A percentile compares a stretch with the other conserved stretches of the same genome.
Conservation (phyloP, 2,888 invertebrate species). For the Athetis lepigone region DNA sequence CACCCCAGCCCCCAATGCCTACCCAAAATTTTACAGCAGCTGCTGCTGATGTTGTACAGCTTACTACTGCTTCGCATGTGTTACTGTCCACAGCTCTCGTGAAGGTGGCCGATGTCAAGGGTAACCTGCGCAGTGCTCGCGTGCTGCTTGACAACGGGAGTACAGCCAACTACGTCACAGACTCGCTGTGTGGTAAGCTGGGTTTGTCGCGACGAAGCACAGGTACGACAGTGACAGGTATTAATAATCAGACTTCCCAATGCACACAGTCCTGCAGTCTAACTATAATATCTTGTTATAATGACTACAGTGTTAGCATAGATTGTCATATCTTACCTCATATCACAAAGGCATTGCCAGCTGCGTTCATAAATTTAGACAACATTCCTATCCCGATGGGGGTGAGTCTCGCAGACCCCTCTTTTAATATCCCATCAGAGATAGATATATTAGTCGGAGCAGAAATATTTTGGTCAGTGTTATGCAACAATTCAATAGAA, state of each 20-base stretch:
- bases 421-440: slow-evolving; percentile 6
- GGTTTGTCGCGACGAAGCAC: no score
- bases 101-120: no score
- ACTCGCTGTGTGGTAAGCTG: no score
- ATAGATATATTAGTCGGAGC: slow-evolving; percentile 5
- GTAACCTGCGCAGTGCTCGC: no score
- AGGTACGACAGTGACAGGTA: neutral
- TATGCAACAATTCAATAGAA: neutral
- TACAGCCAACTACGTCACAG: no score
- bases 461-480: slow-evolving; percentile 10
- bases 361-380: neutral
- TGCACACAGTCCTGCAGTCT: neutral
- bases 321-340: slow-evolving; percentile 16
- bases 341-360: neutral
- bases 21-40: no score
- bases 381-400: neutral
- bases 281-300: no score
- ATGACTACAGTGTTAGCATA: neutral
- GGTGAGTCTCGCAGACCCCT: slow-evolving; percentile 12
- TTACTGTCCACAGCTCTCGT: no score
- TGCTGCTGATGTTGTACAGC: no score
- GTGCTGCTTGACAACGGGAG: no score
- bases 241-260: neutral
- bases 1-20: no score
- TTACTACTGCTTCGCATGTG: no score